Evolutionary conservation across 2,113 vertebrate species (phyloP), one percentile per base, ranked within the genome.

Genomic region (Rhombomys opimus): DNA sequence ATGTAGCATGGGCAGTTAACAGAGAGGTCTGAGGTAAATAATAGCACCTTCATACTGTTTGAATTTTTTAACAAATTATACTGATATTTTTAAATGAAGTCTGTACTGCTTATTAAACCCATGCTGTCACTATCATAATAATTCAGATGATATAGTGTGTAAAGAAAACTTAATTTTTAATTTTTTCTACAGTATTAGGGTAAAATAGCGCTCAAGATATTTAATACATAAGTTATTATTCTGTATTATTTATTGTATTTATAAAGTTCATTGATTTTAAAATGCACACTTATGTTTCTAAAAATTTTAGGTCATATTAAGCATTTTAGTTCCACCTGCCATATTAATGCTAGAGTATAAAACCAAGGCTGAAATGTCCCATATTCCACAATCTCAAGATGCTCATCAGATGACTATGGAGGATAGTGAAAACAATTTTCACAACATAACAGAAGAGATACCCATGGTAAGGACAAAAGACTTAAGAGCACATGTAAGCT

Each of bases 371-470:
- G 99, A 99, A 98, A 99, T 99, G 99, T 99, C 99, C 73, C 99
- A 99, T 95, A 99, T 99, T 97, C 99, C 99, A 92, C 99, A 99
- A 97, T 99, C 99, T 97, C 99, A 99, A 97, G 99, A 99, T 93
- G 99, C 99, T 65, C 99, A 99, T 98, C 99, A 99, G 96, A 99
- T 99, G 99, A 99, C 99, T 89, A 99, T 99, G 99, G 99, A 99
- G 98, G 99, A 99, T 97, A 99, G 99, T n/a, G 99, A 99, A 89
- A 99, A 99, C 98, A 99, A 99, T 98, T 99, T 99, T 97, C 99
- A 99, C 97, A 98, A 98, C 88, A 97, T 98, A 46, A 93, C 98
- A 57, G 99, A 99, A 93, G 99, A 99, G 93, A 99, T 99, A 95
- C 99, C 99, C 32, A 99, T 99, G 99, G 99, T 99, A 99, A 98